phyloP scores from a whole-genome alignment of 2,797 vertebrate genomes.

The Eremophila alpestris region DNA sequence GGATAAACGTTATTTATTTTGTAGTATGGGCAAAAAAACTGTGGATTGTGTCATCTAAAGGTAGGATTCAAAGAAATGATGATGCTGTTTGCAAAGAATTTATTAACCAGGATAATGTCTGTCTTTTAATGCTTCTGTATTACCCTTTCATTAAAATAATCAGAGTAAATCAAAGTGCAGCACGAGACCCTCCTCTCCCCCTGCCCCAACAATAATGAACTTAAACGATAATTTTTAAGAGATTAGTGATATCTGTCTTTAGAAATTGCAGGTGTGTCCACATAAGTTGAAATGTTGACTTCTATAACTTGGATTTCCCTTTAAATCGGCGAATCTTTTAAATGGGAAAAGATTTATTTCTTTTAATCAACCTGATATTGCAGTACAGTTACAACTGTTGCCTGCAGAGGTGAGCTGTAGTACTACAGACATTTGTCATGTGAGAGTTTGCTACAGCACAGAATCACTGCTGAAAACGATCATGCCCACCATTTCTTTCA shows the following conservation, averaged over 20 bases:
- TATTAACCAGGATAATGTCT: neutral
- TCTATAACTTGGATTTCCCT: neutral
- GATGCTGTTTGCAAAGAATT: neutral
- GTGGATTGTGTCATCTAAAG: neutral
- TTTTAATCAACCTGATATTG: neutral
- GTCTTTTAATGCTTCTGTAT: neutral
- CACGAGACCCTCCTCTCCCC: neutral
- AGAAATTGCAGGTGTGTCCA: neutral
- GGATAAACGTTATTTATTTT: neutral
- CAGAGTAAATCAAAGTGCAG: neutral
- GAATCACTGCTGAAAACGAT: neutral
- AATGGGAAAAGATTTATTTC: neutral
- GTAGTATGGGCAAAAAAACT: neutral
- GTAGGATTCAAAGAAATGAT: neutral
- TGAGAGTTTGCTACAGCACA: neutral
- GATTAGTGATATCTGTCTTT: neutral
- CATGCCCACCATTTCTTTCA: neutral
- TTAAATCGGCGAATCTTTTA: neutral
- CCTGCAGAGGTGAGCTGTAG: neutral
- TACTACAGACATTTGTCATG: neutral
- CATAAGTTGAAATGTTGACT: neutral
- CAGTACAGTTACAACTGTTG: neutral
- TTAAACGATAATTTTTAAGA: neutral
- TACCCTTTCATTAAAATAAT: neutral
- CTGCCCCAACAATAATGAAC: rapidly evolving